phyloP scores from a whole-genome alignment of 1,140 invertebrate genomes.

The Drosophila elegans region DNA sequence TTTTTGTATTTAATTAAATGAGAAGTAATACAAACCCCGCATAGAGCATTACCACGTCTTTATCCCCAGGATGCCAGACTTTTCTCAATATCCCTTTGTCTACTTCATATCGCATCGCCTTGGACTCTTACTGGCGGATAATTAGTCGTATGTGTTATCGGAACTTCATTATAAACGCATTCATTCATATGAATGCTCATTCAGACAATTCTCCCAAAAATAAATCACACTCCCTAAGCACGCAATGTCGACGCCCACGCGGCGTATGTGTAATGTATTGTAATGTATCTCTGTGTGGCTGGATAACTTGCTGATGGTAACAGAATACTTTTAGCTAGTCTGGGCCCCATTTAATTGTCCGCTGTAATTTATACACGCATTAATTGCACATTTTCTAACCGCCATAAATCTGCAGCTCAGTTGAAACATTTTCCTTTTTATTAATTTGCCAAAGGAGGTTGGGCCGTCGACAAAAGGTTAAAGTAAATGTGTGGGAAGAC shows the following conservation, averaged over 20 bases:
- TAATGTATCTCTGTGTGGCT: constrained; percentile 5
- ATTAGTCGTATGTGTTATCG: constrained; percentile 27
- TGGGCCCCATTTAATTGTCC: constrained; percentile 35
- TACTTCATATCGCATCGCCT: not conserved
- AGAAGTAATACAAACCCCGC: no score
- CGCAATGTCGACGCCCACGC: constrained; percentile 60
- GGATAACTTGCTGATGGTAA: not conserved
- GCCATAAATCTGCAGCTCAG: constrained; percentile 55
- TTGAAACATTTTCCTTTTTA: constrained; percentile 48
- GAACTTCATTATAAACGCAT: constrained; percentile 55
- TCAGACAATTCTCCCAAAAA: constrained; percentile 46
- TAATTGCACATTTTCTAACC: constrained; percentile 63
- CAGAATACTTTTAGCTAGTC: constrained; percentile 11
- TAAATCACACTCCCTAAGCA: constrained; percentile 67
- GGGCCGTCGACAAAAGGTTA: constrained; percentile 29
- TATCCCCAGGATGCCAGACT: not conserved
- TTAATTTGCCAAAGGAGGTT: constrained; percentile 40
- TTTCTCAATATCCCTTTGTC: not conserved
- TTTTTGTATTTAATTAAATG: no score
- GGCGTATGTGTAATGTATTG: constrained; percentile 53
- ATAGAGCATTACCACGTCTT: not conserved
- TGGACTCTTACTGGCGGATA: constrained; percentile 1
- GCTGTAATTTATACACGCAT: constrained; percentile 59
- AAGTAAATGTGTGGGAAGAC: constrained; percentile 41
- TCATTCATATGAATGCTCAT: constrained; percentile 34